A percentile compares a stretch with the other conserved stretches of the same genome.
Conservation (phyloP, 2,888 invertebrate species). For the Oligia fasciuncula region DNA sequence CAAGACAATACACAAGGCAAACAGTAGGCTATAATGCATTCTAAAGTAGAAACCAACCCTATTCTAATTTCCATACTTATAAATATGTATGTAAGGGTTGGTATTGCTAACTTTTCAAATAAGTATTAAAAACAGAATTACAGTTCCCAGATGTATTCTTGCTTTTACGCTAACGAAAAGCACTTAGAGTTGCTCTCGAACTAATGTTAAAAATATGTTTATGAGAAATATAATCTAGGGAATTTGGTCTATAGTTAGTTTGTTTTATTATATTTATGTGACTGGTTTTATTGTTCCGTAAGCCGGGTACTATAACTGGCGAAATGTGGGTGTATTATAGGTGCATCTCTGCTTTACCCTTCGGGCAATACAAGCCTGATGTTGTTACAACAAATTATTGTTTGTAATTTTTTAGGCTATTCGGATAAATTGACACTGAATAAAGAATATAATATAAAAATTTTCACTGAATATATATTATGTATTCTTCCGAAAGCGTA, state of each 20-base stretch:
- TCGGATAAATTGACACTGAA: not conserved
- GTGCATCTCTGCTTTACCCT: too few species aligned
- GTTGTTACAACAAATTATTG: not conserved
- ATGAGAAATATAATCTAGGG: conserved; percentile 11
- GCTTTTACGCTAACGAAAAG: conserved; percentile 13
- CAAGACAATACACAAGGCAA: conserved; percentile 34
- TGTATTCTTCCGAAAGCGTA: too few species aligned
- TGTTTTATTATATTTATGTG: not conserved
- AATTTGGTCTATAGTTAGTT: conserved; percentile 8
- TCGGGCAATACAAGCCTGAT: too few species aligned
- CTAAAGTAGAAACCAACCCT: conserved; percentile 13
- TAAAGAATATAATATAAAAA: not conserved
- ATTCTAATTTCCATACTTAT: conserved; percentile 21
- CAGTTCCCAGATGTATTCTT: conserved; percentile 17
- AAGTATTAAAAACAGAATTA: conserved; percentile 18
- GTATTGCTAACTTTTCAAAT: conserved; percentile 12
- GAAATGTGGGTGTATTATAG: too few species aligned
- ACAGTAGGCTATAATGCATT: conserved; percentile 18
- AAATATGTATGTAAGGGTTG: conserved; percentile 26
- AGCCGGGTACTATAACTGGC: too few species aligned
- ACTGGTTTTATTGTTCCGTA: not conserved
- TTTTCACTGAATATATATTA: too few species aligned
- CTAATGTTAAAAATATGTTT: not conserved
- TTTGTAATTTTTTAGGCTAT: too few species aligned
- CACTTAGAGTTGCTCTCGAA: conserved; percentile 19